phyloP scores from a whole-genome alignment of 2,113 vertebrate genomes.

The Ia io region DNA sequence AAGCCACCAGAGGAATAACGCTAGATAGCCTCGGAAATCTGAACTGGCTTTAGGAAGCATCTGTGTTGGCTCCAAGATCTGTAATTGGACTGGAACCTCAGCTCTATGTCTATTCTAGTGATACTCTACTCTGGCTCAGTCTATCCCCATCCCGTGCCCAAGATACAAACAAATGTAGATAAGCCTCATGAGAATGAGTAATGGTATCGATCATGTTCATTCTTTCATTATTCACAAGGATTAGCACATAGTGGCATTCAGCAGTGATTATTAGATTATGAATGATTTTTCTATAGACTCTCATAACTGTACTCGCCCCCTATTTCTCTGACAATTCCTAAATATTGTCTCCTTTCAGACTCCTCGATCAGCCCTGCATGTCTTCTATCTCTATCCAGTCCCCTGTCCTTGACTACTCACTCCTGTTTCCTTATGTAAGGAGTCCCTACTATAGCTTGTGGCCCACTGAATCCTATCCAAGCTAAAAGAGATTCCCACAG shows the following conservation, averaged over 20 bases:
- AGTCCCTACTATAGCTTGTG: not conserved
- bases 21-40: not conserved
- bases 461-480: not conserved
- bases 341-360: not conserved
- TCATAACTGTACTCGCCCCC: not conserved
- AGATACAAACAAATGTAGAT: not conserved
- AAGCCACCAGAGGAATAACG: not conserved
- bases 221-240: not conserved
- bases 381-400: not conserved
- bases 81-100: not conserved
- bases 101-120: not conserved
- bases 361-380: not conserved
- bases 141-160: not conserved
- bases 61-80: not conserved
- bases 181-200: not conserved
- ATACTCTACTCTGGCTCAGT: not conserved
- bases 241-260: not conserved
- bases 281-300: not conserved
- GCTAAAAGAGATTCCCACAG: not conserved
- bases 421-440: not conserved
- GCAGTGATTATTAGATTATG: not conserved
- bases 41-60: not conserved
- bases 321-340: not conserved
- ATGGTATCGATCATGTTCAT: not conserved
- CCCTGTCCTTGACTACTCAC: not conserved